Evolutionary conservation across 2,888 invertebrate genomes (phyloP), one percentile per base, ranked within the genome.

Genomic region (Pachymerium ferrugineum): DNA sequence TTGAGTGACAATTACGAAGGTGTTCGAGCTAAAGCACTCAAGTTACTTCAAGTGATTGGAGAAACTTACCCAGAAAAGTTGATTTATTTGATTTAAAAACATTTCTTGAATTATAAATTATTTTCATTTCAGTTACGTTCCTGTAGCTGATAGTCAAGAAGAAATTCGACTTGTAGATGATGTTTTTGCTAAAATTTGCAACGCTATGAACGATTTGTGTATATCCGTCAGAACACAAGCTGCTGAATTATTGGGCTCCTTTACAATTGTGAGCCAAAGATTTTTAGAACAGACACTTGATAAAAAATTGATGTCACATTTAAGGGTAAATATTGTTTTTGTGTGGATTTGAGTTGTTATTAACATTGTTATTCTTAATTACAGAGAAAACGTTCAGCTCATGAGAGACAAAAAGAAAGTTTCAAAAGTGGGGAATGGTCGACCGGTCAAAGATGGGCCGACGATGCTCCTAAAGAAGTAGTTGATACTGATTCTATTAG

Each of bases 231-330:
- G 96, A 62, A 91, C 90, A 1, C 87, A 91, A 71, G 93, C 96
- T 0, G 93, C 93, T 77, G 88, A 90, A 38, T 85, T 95, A 73
- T 86, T 97, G 47, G 98, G 98, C 0, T 87, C 89, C 14, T 92
- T 98, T 86, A 89, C 89, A 70, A 87, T 87, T 72, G 97, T 99
- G 3, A 92, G 95, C 74, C 88, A 91, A 69, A 88, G 90, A 75
- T 97, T 96, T 83, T 86, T 99, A 73, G 90, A 94, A 80, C 98
- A 99, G 84, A 98, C 98, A 0, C 84, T 99, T 35, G 98, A 99
- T 81, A 99, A 99, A 83, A 98, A 98, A 81, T 87, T 97, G 28
- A 96, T 97, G 94, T 93, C 94, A 72, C 93, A 95, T 80, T 91
- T 96, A 89, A 89, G 92, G 86, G 92, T 92, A 83, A 80, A 82